Base-by-base conservation (phyloP, 1,140 invertebrate species). In the Drosophila lowei region DNA sequence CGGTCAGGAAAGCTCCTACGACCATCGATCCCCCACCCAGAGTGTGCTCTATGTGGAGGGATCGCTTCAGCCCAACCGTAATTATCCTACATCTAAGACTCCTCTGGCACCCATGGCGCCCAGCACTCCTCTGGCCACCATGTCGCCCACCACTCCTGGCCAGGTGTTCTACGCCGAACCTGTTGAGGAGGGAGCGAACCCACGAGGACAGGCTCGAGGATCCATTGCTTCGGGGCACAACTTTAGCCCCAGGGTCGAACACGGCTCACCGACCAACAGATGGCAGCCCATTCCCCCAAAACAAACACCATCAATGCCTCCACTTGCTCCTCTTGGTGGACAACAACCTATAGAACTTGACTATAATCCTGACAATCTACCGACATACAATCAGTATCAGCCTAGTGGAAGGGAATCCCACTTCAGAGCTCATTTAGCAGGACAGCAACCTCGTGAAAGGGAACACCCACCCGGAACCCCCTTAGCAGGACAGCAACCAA, bases 41-140 rank as follows among this genome's bases (percentile, higher is more conserved):
- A 88, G 43, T 13, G 72, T 84, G 2, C 56, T 90, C 3, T 80
- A 77, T 48, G 85, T 88, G 41, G 79, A 90, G 53, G 89, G 89
- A 28, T 90, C 89, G 0, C 42, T 89, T 9, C 68, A 74, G 60
- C 89, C 89, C 13, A 90, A 90, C 56, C 81, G 89, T 90, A 90
- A 90, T 76, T 90, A 90, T 90, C 63, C 54, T 55, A 46, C 65
- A 44, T 79, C 74, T 73, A 68, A 73, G 8, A 62, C 85, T 23
- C 85, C 89, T 1, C 52, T 90, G 55, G 85, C 89, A 3, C 85
- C 89, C 13, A 75, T 90, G 63, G 30, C 47, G 13, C 58, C 72
- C 9, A 59, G 13, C 38, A 43, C 67, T 11, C 50, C 72, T 3
- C 34, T 38, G 34, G 34, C 34, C 9, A 79, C 89, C 13, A 73